Conservation (phyloP, 2,797 vertebrate species). For the Trematomus bernacchii region DNA sequence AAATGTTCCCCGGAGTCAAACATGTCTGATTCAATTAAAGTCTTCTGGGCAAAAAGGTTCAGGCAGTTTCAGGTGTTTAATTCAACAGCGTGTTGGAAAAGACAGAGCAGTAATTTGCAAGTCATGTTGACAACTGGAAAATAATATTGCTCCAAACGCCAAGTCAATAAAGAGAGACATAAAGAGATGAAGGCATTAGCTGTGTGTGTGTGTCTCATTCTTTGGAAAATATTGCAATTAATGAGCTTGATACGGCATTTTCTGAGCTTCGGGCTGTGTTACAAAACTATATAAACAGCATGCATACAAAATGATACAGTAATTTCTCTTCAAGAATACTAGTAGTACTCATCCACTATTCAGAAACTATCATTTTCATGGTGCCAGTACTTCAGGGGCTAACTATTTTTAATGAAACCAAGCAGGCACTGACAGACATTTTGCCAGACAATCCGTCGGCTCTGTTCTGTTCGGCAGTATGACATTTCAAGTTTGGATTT, state of each 20-base stretch:
- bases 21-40: slow-evolving; percentile 61
- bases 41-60: slow-evolving; percentile 23
- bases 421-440: slow-evolving; percentile 52
- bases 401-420: slow-evolving; percentile 61
- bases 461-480: slow-evolving; percentile 50
- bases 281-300: slow-evolving; percentile 47
- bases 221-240: slow-evolving; percentile 37
- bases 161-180: slow-evolving; percentile 43
- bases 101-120: slow-evolving; percentile 29
- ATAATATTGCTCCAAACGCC: slow-evolving; percentile 33
- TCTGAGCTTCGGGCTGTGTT: slow-evolving; percentile 46
- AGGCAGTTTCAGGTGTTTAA: slow-evolving; percentile 48
- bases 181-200: slow-evolving; percentile 25
- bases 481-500: slow-evolving; percentile 58
- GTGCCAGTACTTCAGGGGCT: slow-evolving; percentile 52
- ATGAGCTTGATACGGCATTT: slow-evolving; percentile 45
- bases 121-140: slow-evolving; percentile 36
- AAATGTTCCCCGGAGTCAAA: slow-evolving; percentile 51
- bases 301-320: slow-evolving; percentile 44
- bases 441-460: slow-evolving; percentile 46
- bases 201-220: slow-evolving; percentile 31
- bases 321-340: slow-evolving; percentile 42
- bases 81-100: slow-evolving; percentile 32
- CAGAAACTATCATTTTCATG: slow-evolving; percentile 45
- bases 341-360: slow-evolving; percentile 38